phyloP scores from a whole-genome alignment of 2,888 invertebrate species.

The Pandemis cinnamomeana region DNA sequence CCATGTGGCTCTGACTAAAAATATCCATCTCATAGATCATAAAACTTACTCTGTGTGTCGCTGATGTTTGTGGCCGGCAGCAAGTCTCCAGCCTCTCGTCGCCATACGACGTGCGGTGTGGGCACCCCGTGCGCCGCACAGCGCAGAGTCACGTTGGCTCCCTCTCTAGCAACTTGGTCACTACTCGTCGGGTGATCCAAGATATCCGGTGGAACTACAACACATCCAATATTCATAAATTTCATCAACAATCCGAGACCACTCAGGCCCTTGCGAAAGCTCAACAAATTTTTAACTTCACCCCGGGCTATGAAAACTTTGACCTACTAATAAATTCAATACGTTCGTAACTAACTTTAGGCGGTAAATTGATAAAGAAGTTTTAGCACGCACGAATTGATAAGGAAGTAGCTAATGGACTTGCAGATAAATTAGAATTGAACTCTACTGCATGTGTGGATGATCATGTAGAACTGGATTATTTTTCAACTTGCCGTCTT shows the following conservation, averaged over 20 bases:
- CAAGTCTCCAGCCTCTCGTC: conserved; percentile 90
- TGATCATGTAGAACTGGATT: neutral
- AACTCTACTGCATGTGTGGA: conserved; percentile 3
- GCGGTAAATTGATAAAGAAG: conserved; percentile 16
- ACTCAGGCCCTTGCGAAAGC: neutral
- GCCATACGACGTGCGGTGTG: conserved; percentile 93
- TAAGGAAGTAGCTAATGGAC: conserved; percentile 3
- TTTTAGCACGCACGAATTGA: conserved; percentile 12
- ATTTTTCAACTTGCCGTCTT: too few species aligned
- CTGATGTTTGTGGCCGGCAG: conserved; percentile 82
- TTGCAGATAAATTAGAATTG: neutral
- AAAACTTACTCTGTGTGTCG: conserved; percentile 76
- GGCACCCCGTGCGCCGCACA: conserved; percentile 96
- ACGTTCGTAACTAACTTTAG: conserved; percentile 9
- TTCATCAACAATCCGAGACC: neutral
- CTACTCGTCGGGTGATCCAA: conserved; percentile 94
- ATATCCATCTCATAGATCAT: neutral
- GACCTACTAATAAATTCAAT: conserved; percentile 20
- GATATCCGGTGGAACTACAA: conserved; percentile 92
- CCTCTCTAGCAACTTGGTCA: conserved; percentile 93
- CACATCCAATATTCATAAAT: conserved; percentile 11
- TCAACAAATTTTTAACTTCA: conserved; percentile 21
- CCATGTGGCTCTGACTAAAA: neutral
- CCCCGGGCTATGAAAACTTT: conserved; percentile 9
- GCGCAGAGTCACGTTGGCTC: conserved; percentile 92